Base-by-base conservation (phyloP, 2,113 vertebrate species). In the Bufo gargarizans region DNA sequence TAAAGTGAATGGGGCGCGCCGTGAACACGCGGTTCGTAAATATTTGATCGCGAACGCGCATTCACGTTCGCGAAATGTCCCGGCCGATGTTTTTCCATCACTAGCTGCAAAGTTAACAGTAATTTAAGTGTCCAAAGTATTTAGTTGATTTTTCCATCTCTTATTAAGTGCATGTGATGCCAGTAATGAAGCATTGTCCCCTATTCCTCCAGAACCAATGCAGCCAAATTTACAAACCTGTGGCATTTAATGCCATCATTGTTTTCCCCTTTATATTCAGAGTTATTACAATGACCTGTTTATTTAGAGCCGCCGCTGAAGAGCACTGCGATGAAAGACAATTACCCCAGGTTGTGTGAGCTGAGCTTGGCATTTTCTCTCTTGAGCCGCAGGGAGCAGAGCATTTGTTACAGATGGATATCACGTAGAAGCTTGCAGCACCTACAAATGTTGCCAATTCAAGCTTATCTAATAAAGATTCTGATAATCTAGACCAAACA, bases 301-400 rank as follows among this genome's bases (percentile, higher is more conserved):
- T 88, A 88, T 92, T 92, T 92, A 91, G 91, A 88, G 87, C 90
- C 86, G 88, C 7, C 72, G 90, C 56, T 0, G 90, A 93, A 92
- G 93, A 93, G 89, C 92, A 93, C 92, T 91, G 86, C 91, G 93
- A 82, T 87, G 89, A 91, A 92, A 92, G 86, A 89, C 89, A 90
- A 91, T 90, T 86, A 90, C 90, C 92, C 76, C 0, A 85, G 80
- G 89, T 90, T 92, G 91, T 89, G 90, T 91, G 91, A 89, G 91
- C 89, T 45, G 91, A 88, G 85, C 84, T 81, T 88, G 87, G 87
- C 87, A 88, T 88, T 88, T 88, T 83, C 87, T 65, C 55, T 83
- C n/a, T 67, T 1, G 87, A 88, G 87, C 87, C 81, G 87, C 87
- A 84, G 87, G 87, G 87, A 88, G 80, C 87, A 49, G 80, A 88